Base-by-base conservation (phyloP, 37 sponge, comb jelly and placozoan species). In the Sycon ciliatum region DNA sequence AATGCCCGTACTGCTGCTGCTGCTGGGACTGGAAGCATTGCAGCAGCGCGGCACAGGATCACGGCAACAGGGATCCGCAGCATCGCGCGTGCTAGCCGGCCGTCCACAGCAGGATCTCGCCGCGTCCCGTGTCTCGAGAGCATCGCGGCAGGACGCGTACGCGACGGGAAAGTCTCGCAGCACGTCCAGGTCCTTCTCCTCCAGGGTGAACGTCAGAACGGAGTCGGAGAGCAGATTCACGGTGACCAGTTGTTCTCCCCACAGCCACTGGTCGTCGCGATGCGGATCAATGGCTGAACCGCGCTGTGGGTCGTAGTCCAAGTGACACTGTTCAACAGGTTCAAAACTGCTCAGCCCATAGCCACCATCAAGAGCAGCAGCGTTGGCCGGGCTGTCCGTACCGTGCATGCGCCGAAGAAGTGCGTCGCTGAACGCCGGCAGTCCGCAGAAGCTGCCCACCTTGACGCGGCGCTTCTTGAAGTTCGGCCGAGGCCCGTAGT, bases 401-500 rank as follows among this genome's bases (percentile, higher is more conserved):
- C 27, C 11, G 3, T 55, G 61, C 53, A 95, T 62, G 11, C 74
- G 76, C 2, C 68, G 32, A 36, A 89, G 78, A 39, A 95, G 56
- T 0, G 35, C 13, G 22, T 78, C n/a, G 39, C 77, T 73, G 72
- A 72, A 92, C 0, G 78, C 32, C 4, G 99, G 99, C 28, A 97
- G 79, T 2, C 99, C 99, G 55, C 37, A 39, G 71, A 97, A 97
- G 3, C 32, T 4, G 1, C 87, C 99, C 24, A 86, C 42, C 49
- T 89, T 89, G 0, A 89, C 56, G 72, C 92, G 92, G 57, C 65
- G 42, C n/a, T 76, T 75, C 65, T 92, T 97, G 70, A 93, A 97
- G 73, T 97, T 97, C 1, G 84, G 90, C 38, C 87, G 85, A 36
- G 93, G 93, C 1, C 99, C 99, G 78, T 79, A 97, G 70, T 97